Conservation (phyloP, 2,888 invertebrate species). For the Orthonevra nobilis region DNA sequence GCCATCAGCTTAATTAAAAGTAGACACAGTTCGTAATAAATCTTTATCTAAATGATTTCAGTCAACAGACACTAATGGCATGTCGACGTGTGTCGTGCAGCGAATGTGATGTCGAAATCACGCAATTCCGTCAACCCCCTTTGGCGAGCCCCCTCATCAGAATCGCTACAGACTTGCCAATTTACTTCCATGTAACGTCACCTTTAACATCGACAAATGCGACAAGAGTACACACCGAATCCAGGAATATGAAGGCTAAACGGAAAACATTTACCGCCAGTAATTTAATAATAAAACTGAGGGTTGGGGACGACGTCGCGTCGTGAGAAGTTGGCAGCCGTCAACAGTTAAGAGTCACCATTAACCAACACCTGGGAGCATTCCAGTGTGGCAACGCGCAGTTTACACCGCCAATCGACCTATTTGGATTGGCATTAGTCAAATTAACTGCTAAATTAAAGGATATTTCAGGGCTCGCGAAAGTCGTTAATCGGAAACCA, state of each 20-base stretch:
- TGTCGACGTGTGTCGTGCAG: conserved; percentile 57
- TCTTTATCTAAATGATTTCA: conserved; percentile 62
- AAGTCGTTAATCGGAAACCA: conserved; percentile 1
- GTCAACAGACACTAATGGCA: conserved; percentile 66
- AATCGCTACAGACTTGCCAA: conserved; percentile 25
- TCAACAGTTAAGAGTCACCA: conserved; percentile 52
- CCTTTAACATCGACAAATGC: not conserved
- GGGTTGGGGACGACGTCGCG: not conserved
- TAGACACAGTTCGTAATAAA: conserved; percentile 59
- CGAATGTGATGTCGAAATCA: conserved; percentile 44
- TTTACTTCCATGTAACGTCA: conserved; percentile 9
- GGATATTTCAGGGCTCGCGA: conserved; percentile 18
- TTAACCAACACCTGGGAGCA: conserved; percentile 48
- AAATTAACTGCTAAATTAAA: conserved; percentile 64
- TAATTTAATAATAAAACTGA: conserved; percentile 51
- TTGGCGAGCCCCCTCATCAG: conserved; percentile 3
- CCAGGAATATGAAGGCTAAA: conserved; percentile 9
- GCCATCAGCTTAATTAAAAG: conserved; percentile 64
- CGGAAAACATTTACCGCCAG: conserved; percentile 47
- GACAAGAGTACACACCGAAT: not conserved
- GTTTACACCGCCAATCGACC: conserved; percentile 50
- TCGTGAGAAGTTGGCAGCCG: conserved; percentile 47
- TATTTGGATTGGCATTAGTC: conserved; percentile 45
- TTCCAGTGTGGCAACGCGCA: conserved; percentile 10
- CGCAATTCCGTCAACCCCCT: conserved; percentile 31